phyloP scores from a whole-genome alignment of 2,888 invertebrate species.

The Mythimna vitellina region DNA sequence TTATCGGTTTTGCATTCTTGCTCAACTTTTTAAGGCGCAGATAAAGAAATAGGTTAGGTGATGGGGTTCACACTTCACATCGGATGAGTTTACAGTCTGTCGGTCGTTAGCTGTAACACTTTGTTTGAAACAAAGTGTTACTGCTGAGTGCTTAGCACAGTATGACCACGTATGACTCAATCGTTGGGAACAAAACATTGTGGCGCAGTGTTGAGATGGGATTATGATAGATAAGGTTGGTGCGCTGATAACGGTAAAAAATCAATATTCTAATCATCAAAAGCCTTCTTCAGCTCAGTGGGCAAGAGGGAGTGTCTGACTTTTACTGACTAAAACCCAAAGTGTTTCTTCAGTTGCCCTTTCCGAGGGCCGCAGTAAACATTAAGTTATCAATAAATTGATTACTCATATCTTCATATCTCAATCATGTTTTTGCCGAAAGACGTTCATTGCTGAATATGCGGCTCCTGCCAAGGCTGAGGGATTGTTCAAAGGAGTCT shows the following conservation, averaged over 20 bases:
- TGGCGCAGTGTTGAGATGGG: constrained; percentile 7
- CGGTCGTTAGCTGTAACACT: constrained; percentile 31
- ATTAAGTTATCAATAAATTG: neutral
- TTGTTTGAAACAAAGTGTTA: constrained; percentile 27
- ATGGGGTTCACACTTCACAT: constrained; percentile 32
- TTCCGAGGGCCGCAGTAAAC: no score
- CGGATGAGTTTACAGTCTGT: constrained; percentile 45
- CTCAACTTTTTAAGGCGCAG: constrained; percentile 38
- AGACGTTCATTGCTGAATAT: no score
- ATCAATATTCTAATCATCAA: constrained; percentile 26
- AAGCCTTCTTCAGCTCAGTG: no score
- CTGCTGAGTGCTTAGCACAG: neutral
- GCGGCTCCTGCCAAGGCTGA: neutral
- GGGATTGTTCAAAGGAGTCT: no score
- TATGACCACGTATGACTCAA: constrained; percentile 25
- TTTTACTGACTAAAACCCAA: no score
- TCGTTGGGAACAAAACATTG: constrained; percentile 27
- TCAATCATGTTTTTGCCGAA: neutral
- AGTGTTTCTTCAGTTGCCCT: no score
- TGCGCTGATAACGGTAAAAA: constrained; percentile 38
- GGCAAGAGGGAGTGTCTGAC: no score
- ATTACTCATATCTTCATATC: constrained; percentile 1
- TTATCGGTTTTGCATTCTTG: constrained; percentile 10
- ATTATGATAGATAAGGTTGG: constrained; percentile 32
- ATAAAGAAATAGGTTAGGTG: constrained; percentile 48